A percentile compares a stretch with the other conserved stretches of the same genome.
phyloP scores from a whole-genome alignment of 1,140 invertebrate genomes.

The Pseudomyrmex concolor region DNA sequence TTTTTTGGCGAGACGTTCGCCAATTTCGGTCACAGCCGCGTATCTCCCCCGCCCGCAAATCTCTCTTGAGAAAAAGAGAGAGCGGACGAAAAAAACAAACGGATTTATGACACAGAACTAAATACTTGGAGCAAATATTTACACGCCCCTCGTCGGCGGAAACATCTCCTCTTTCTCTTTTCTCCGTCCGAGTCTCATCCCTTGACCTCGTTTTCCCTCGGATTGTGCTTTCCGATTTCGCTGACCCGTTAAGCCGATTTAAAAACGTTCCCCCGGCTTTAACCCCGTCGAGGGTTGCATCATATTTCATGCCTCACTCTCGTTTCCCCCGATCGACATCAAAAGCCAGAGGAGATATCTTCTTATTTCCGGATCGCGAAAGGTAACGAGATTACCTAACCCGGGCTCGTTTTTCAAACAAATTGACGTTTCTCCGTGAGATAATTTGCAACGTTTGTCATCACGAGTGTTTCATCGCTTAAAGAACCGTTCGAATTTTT shows the following conservation, averaged over 20 bases:
- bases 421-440: background rate
- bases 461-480: background rate
- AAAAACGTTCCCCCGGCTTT: constrained; percentile 36
- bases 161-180: background rate
- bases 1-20: too few species aligned
- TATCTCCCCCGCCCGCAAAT: background rate
- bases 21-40: background rate
- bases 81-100: constrained; percentile 1
- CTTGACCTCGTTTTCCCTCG: constrained; percentile 42
- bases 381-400: constrained; percentile 1
- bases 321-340: background rate
- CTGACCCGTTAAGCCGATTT: constrained; percentile 63
- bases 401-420: constrained; percentile 1
- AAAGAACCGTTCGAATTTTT: background rate
- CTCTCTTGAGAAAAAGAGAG: background rate
- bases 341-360: background rate
- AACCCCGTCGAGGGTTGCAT: background rate
- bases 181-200: constrained; percentile 21
- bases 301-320: constrained; percentile 33
- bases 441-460: constrained; percentile 4
- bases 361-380: constrained; percentile 10
- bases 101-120: constrained; percentile 60
- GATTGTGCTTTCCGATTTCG: constrained; percentile 51
- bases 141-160: constrained; percentile 28
- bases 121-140: constrained; percentile 55